Evolutionary conservation across 2,113 vertebrate species (phyloP).

Genomic region (Madoqua kirkii): DNA sequence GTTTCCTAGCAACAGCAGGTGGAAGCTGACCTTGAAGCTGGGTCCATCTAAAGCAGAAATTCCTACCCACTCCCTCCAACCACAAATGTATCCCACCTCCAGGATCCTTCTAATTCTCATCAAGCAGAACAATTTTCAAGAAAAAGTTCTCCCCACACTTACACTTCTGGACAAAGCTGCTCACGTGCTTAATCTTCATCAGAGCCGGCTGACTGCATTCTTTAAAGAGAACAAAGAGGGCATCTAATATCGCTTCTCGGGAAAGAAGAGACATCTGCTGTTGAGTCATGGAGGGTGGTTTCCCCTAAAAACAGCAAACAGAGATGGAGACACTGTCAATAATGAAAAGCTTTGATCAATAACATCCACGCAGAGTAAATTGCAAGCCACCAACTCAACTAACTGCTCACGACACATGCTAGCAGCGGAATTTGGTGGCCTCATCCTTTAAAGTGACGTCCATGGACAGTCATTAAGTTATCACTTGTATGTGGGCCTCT

Average conservation of each 20-base stretch:
- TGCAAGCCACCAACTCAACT: constrained; percentile 58
- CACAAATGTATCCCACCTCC: neutral
- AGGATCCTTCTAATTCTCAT: neutral
- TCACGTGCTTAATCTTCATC: constrained; percentile 92
- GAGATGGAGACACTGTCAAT: constrained; percentile 82
- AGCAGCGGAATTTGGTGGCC: neutral
- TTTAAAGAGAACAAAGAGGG: constrained; percentile 91
- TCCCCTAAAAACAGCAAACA: constrained; percentile 88
- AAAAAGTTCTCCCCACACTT: constrained; percentile 72
- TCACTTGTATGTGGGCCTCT: neutral
- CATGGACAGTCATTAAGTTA: neutral
- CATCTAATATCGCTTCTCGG: constrained; percentile 93
- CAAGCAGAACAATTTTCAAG: neutral
- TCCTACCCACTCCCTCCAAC: neutral
- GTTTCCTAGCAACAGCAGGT: neutral
- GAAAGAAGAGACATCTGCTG: constrained; percentile 85
- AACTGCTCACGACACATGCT: constrained; percentile 29
- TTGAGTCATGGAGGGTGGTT: constrained; percentile 82
- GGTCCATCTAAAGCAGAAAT: neutral
- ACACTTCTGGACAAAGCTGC: constrained; percentile 95
- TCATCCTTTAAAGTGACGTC: constrained; percentile 10
- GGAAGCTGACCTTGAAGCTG: neutral
- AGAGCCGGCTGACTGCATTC: constrained; percentile 91
- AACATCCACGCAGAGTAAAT: constrained; percentile 76
- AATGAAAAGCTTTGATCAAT: constrained; percentile 81